Base-by-base conservation (phyloP, 2,888 invertebrate species). In the Leptinotarsa tumamoca region DNA sequence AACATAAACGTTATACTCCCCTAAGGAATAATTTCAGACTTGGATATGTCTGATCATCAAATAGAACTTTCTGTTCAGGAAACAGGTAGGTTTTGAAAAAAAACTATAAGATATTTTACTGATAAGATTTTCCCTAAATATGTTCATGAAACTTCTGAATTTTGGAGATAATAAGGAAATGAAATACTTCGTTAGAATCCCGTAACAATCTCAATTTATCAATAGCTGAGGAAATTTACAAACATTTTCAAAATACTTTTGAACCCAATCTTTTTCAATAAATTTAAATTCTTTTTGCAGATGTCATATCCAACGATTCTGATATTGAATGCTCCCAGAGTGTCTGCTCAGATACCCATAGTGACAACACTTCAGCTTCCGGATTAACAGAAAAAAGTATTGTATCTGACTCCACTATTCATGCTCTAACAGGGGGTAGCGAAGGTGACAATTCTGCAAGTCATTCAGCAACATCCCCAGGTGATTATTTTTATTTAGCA, bases 291-390 rank as follows among this genome's bases (percentile, higher is more conserved):
- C 3, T 43, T 10, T 43, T 43, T 81, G 49, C 58, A 84, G 84
- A 84, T 77, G 67, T 82, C 61, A 43, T 79, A 50, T 84, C 82
- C 10, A 86, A 86, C 79, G 89, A 89, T 83, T 89, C 89, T 14
- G 88, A 88, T 80, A 84, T 86, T 50, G 88, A 88, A 76, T 86
- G 88, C 54, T 87, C 87, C 17, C 87, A 88, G 72, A 89, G 89
- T 80, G 84, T 87, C 21, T 87, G 88, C 77, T 88, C 88, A 21
- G 89, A 88, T 79, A 87, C 87, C 13, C 87, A 88, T 76, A 88
- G 88, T 80, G 88, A 87, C 71, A 87, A 87, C 76, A 88, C 88
- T 68, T 87, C 88, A 67, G 82, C 87, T 7, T 87, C 88, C 18
- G 87, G 86, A 70, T 80, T 85, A 72, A 88, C 87, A 17, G 88